These are phyloP conservation scores for Enteromius paludinosus DNA, from an alignment of 2,797 vertebrate genomes.

Conservation along the genomic window DNA sequence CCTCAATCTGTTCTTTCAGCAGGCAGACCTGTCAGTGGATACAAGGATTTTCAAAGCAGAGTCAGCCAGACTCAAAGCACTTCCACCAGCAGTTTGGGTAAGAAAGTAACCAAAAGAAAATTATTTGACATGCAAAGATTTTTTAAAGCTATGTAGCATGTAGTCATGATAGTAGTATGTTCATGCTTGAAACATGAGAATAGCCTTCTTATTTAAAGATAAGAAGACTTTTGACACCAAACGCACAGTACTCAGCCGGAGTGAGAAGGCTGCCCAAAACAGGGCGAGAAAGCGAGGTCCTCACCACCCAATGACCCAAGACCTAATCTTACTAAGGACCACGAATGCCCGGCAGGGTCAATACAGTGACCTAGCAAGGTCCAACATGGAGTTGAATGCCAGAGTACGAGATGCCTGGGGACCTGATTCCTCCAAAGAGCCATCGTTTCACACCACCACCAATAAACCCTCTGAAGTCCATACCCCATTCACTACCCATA, in stretches of 20 bases:
- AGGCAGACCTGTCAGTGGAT: conserved; percentile 22
- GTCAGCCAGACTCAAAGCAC: conserved; percentile 42
- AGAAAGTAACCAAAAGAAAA: not conserved
- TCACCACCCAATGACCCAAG: conserved; percentile 58
- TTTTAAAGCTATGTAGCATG: not conserved
- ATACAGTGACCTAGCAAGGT: conserved; percentile 53
- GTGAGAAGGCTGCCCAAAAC: conserved; percentile 62
- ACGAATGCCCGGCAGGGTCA: conserved; percentile 68
- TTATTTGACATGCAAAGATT: not conserved
- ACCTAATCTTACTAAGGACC: conserved; percentile 75
- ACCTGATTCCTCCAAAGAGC: conserved; percentile 7
- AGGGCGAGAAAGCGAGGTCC: conserved; percentile 63
- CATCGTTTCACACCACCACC: not conserved
- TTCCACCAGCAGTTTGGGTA: conserved; percentile 36
- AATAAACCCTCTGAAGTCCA: conserved; percentile 27
- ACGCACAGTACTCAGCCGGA: conserved; percentile 46
- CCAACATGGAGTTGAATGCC: conserved; percentile 65
- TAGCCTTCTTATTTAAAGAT: conserved; percentile 44
- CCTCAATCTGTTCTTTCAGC: conserved; percentile 23
- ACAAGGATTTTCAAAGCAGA: conserved; percentile 18
- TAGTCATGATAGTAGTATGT: not conserved
- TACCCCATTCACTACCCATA: conserved; percentile 16
- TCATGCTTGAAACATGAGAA: not conserved
- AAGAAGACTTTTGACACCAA: conserved; percentile 14
- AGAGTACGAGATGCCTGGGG: conserved; percentile 70